Conservation (phyloP, 1,140 invertebrate genomes). For the Drosophila albomicans region DNA sequence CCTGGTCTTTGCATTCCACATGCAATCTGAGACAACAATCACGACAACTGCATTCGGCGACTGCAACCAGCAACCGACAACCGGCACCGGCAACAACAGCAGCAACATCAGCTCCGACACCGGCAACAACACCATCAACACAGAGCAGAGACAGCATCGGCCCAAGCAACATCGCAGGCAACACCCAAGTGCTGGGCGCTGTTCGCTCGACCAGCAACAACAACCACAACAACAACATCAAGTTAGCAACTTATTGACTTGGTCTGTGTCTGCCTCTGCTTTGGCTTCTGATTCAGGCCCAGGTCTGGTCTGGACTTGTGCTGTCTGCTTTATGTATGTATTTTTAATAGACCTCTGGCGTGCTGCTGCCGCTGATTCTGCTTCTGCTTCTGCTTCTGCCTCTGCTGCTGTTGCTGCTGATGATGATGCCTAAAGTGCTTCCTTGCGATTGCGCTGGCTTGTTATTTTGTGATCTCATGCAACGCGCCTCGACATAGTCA, state of each 20-base stretch:
- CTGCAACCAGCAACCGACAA: constrained; percentile 47
- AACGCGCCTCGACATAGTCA: constrained; percentile 19
- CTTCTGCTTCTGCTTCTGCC: constrained; percentile 7
- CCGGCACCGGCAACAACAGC: constrained; percentile 44
- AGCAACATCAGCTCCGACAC: constrained; percentile 59
- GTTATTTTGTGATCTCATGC: constrained; percentile 50
- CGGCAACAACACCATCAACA: constrained; percentile 22
- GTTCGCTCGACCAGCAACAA: constrained; percentile 42
- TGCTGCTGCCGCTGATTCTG: constrained; percentile 31
- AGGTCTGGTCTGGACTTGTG: constrained; percentile 28
- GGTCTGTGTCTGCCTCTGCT: constrained; percentile 42
- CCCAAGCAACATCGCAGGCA: constrained; percentile 14
- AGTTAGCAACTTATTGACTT: constrained; percentile 56
- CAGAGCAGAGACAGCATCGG: constrained; percentile 27
- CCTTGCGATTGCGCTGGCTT: constrained; percentile 14
- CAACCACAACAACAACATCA: constrained; percentile 30
- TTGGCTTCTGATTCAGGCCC: constrained; percentile 38
- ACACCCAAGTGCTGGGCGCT: constrained; percentile 47
- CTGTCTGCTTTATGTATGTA: constrained; percentile 63
- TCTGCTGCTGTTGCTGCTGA: constrained; percentile 21
- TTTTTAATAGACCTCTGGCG: constrained; percentile 72
- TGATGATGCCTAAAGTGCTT: constrained; percentile 22
- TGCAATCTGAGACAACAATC: constrained; percentile 81
- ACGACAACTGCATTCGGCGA: constrained; percentile 76
- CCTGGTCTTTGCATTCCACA: constrained; percentile 82